Conservation (phyloP, 1,140 invertebrate species). For the Mycetomoellerius zeteki region DNA sequence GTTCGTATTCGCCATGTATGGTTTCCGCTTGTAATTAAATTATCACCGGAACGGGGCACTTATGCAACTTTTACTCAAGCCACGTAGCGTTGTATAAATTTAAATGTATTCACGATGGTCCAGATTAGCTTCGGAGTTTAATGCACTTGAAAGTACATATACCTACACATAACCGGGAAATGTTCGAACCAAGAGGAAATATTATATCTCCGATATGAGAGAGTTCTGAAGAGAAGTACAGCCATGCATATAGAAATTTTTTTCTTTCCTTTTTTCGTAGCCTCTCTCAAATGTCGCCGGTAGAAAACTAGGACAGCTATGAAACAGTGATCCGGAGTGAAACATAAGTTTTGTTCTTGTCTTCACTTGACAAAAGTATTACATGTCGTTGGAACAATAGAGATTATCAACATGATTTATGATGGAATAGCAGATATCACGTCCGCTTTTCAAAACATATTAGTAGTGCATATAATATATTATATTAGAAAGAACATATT, state of each 20-base stretch:
- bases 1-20: not conserved
- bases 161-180: constrained; percentile 23
- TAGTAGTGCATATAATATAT: not conserved
- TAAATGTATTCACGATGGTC: constrained; percentile 36
- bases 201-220: constrained; percentile 33
- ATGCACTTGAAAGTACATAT: constrained; percentile 11
- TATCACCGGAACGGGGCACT: constrained; percentile 8
- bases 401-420: constrained; percentile 51
- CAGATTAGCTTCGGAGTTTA: constrained; percentile 38
- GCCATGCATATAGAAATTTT: not conserved
- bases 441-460: constrained; percentile 17
- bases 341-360: constrained; percentile 49
- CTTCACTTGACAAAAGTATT: constrained; percentile 50
- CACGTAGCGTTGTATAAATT: constrained; percentile 25
- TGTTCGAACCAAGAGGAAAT: constrained; percentile 30
- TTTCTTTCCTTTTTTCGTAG: not conserved
- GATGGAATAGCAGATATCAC: not conserved
- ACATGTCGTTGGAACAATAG: constrained; percentile 24
- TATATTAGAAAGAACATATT: not conserved
- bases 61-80: constrained; percentile 36
- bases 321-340: constrained; percentile 27
- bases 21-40: constrained; percentile 45
- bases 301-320: constrained; percentile 27
- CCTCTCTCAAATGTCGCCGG: constrained; percentile 41
- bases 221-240: not conserved